A percentile compares a stretch with the other conserved stretches of the same genome.
phyloP scores from a whole-genome alignment of 1,140 invertebrate species.

The Nephila pilipes region DNA sequence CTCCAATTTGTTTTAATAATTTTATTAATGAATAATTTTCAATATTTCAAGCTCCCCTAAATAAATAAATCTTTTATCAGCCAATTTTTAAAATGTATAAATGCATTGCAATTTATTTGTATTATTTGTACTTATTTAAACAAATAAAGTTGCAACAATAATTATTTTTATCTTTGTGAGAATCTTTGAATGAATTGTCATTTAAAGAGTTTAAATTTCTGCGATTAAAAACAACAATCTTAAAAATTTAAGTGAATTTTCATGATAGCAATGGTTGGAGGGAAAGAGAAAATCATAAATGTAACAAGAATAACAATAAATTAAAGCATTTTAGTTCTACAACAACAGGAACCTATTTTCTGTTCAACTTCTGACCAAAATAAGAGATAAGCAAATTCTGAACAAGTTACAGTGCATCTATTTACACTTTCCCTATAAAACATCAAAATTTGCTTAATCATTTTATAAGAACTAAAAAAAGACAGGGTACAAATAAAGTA shows the following conservation, averaged over 20 bases:
- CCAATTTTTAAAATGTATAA: too few species aligned
- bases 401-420: neutral
- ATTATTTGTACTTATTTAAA: too few species aligned
- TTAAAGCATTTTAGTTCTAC: neutral
- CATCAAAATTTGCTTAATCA: conserved; percentile 60
- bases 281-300: neutral
- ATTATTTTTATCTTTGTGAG: too few species aligned
- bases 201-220: too few species aligned
- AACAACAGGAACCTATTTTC: conserved; percentile 51
- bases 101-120: too few species aligned
- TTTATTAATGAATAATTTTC: too few species aligned
- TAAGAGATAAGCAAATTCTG: conserved; percentile 62
- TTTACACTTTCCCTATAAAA: conserved; percentile 14
- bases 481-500: neutral
- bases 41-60: too few species aligned
- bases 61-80: too few species aligned
- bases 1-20: too few species aligned
- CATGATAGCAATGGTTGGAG: conserved; percentile 25
- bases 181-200: too few species aligned
- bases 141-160: too few species aligned
- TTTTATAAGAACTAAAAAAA: neutral
- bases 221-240: neutral
- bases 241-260: neutral
- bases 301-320: conserved; percentile 24
- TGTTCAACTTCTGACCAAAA: conserved; percentile 40